These are phyloP conservation scores for Taeniopygia guttata DNA, from an alignment of 2,797 vertebrate genomes.

Conservation along the genomic window DNA sequence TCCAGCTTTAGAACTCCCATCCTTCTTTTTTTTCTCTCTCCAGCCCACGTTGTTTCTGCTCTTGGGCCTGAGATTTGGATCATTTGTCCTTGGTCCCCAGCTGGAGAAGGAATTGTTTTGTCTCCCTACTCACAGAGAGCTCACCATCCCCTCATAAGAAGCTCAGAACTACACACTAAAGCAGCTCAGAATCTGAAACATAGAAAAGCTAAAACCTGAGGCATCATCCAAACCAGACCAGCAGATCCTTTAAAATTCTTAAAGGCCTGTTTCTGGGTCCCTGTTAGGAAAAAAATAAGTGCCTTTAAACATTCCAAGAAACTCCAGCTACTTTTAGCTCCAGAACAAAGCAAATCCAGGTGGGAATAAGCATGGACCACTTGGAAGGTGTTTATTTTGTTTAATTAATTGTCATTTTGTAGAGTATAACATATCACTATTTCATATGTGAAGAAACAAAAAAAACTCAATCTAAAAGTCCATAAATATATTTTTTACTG, in stretches of 20 bases:
- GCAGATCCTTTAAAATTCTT: neutral
- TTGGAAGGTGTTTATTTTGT: neutral
- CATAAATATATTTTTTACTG: neutral
- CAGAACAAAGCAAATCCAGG: neutral
- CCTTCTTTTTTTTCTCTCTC: neutral
- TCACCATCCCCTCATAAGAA: neutral
- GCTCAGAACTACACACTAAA: fast-evolving
- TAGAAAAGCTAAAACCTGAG: neutral
- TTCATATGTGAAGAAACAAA: neutral
- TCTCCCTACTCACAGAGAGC: neutral
- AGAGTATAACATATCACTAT: fast-evolving
- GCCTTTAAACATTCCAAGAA: neutral
- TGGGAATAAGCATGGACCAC: neutral
- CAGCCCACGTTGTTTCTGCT: fast-evolving
- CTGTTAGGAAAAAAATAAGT: neutral
- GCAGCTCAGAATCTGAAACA: neutral
- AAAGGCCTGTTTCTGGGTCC: neutral
- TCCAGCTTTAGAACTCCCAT: neutral
- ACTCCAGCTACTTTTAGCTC: neutral
- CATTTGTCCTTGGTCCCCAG: neutral
- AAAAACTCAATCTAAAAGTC: fast-evolving
- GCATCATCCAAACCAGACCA: neutral
- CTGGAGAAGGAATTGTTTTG: neutral
- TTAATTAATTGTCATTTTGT: neutral
- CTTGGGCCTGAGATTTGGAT: neutral